Percentiles rank a stretch among this genome's conserved stretches.
Conservation (phyloP, 2,888 invertebrate genomes). For the Prosapia bicincta region DNA sequence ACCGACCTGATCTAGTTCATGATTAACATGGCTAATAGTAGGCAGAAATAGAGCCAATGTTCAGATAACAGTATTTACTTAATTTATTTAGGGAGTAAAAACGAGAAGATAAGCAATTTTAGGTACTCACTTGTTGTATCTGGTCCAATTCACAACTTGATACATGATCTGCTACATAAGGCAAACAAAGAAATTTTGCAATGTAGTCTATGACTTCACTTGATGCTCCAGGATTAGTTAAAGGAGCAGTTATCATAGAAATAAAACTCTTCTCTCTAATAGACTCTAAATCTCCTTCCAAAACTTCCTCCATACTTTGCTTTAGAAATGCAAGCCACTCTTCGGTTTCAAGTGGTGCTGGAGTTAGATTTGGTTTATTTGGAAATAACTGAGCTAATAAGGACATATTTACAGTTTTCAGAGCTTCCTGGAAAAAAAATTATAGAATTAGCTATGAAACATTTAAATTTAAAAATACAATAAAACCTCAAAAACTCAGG, state of each 20-base stretch:
- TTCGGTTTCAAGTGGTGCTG: constrained; percentile 69
- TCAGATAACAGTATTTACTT: too few relatives aligned
- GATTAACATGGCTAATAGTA: too few relatives aligned
- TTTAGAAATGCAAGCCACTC: constrained; percentile 85
- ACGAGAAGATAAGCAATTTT: too few relatives aligned
- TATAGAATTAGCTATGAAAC: too few relatives aligned
- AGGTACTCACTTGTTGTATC: constrained; percentile 49
- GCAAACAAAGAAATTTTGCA: constrained; percentile 59
- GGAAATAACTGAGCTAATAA: not conserved
- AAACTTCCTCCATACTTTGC: constrained; percentile 75
- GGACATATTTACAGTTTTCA: not conserved
- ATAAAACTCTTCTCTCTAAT: constrained; percentile 50
- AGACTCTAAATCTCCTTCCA: constrained; percentile 74
- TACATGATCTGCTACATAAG: constrained; percentile 55
- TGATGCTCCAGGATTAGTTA: constrained; percentile 60
- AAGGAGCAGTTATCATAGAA: constrained; percentile 59
- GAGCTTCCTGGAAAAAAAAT: not conserved
- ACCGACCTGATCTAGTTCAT: too few relatives aligned
- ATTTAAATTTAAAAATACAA: too few relatives aligned
- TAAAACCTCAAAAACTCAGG: too few relatives aligned
- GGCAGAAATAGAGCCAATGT: too few relatives aligned
- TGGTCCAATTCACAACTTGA: constrained; percentile 47
- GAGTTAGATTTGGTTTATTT: constrained; percentile 38
- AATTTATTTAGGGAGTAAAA: too few relatives aligned
- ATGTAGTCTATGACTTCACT: constrained; percentile 61